These are phyloP conservation scores for Lepus americanus DNA, from an alignment of 2,113 vertebrate genomes.

Conservation along the genomic window DNA sequence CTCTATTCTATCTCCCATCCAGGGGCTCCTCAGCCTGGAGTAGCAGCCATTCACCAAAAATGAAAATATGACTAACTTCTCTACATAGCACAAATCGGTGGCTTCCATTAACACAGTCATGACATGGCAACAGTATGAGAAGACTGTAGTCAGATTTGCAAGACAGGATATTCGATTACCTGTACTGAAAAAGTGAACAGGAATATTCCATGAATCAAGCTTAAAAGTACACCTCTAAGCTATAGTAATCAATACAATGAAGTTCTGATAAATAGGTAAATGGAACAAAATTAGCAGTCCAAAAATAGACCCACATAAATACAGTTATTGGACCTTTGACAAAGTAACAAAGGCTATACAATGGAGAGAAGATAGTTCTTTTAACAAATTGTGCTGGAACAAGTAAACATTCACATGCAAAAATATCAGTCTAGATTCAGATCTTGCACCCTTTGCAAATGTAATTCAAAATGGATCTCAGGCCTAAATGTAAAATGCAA, in stretches of 20 bases:
- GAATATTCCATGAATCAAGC: not conserved
- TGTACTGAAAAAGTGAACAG: not conserved
- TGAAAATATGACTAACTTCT: not conserved
- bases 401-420: not conserved
- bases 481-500: not conserved
- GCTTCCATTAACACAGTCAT: not conserved
- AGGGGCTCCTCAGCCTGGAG: not conserved
- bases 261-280: not conserved
- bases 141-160: not conserved
- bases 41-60: not conserved
- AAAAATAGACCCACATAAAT: not conserved
- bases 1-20: not conserved
- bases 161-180: not conserved
- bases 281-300: not conserved
- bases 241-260: not conserved
- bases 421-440: not conserved
- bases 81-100: conserved; percentile 28
- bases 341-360: not conserved
- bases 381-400: not conserved
- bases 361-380: not conserved
- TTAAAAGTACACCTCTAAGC: not conserved
- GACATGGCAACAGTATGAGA: not conserved
- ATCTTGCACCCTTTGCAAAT: not conserved
- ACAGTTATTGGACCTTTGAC: not conserved
- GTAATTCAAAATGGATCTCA: not conserved